Conservation (phyloP, 2,113 vertebrate genomes). For the Neotoma lepida region DNA sequence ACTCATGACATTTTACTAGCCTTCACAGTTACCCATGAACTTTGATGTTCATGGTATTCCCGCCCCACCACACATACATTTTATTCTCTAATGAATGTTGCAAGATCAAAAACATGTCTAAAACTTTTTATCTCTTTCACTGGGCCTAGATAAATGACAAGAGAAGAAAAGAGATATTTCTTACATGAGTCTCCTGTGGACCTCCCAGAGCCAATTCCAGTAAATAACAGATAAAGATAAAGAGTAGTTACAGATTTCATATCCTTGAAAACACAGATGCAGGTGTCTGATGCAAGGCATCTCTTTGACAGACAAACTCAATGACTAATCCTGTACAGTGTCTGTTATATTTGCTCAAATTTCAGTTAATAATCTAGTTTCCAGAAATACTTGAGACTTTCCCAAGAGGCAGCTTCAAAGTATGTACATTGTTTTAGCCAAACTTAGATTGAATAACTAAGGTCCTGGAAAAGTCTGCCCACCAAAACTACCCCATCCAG, state of each 20-base stretch:
- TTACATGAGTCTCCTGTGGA: background rate
- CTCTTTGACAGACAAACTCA: too few species aligned
- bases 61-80: background rate
- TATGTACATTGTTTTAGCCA: background rate
- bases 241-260: background rate
- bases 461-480: background rate
- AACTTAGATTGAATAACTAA: background rate
- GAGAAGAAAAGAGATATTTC: background rate
- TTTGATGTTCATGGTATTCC: background rate
- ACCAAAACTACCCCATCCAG: background rate
- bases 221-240: too few species aligned
- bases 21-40: too few species aligned
- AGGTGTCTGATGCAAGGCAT: fast-evolving
- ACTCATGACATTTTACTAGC: too few species aligned
- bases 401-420: background rate
- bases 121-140: background rate
- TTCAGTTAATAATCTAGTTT: background rate
- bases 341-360: background rate
- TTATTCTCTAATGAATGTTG: background rate
- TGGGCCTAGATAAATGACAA: background rate
- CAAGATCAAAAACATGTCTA: background rate
- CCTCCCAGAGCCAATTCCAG: background rate
- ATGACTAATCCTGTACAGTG: background rate
- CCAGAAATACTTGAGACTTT: background rate
- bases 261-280: background rate